phyloP scores from a whole-genome alignment of 2,113 vertebrate species.

The Limanda limanda region DNA sequence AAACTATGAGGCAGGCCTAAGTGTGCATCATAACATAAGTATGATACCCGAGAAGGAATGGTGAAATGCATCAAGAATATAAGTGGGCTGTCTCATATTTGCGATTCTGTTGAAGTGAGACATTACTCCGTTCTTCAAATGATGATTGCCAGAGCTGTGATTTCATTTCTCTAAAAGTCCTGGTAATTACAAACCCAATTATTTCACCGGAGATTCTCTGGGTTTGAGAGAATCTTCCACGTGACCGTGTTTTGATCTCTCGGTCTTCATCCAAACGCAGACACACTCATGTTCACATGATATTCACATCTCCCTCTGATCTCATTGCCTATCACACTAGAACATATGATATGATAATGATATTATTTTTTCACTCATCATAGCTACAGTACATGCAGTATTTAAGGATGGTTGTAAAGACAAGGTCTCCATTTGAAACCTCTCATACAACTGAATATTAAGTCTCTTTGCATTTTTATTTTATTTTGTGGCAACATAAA shows the following conservation, averaged over 20 bases:
- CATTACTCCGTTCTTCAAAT: constrained; percentile 78
- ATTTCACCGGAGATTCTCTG: constrained; percentile 85
- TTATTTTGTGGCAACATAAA: constrained; percentile 14
- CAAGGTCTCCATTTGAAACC: neutral
- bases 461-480: constrained; percentile 5
- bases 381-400: neutral
- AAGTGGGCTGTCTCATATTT: constrained; percentile 53
- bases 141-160: constrained; percentile 81
- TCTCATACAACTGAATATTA: neutral
- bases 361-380: too few species aligned
- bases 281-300: neutral
- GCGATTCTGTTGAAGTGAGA: constrained; percentile 79
- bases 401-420: too few species aligned
- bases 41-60: neutral
- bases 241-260: constrained; percentile 45
- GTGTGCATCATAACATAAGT: constrained; percentile 14
- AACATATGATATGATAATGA: too few species aligned
- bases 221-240: constrained; percentile 69
- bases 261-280: constrained; percentile 14
- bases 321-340: neutral
- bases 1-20: constrained; percentile 50
- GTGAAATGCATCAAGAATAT: constrained; percentile 53
- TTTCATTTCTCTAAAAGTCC: constrained; percentile 72
- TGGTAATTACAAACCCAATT: constrained; percentile 89
- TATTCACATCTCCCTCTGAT: constrained; percentile 8